Conservation (phyloP, 2,797 vertebrate genomes). For the Premnoplex brunnescens region DNA sequence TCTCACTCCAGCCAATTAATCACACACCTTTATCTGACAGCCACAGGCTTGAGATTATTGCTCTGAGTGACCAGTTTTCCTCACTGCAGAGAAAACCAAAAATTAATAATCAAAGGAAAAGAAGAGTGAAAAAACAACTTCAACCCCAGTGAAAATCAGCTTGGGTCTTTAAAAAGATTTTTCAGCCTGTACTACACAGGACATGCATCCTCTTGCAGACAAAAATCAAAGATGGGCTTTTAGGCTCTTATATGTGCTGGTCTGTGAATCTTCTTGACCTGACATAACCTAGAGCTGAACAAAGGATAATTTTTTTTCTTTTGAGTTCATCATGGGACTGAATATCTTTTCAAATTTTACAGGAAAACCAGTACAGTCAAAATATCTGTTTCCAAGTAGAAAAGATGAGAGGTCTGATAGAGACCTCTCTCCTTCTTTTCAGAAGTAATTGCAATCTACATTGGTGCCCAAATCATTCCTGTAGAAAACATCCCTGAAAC, state of each 20-base stretch:
- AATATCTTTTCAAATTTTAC: not conserved
- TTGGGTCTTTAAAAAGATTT: not conserved
- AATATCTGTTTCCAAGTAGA: not conserved
- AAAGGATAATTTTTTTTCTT: not conserved
- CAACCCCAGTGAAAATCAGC: not conserved
- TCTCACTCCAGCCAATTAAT: not conserved
- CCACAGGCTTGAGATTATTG: not conserved
- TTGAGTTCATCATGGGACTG: not conserved
- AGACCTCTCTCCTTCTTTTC: not conserved
- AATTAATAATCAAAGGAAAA: slow-evolving; percentile 19
- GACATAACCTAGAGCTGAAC: not conserved
- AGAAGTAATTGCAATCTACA: not conserved
- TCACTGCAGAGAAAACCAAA: not conserved
- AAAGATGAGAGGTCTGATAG: not conserved
- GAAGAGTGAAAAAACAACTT: not conserved
- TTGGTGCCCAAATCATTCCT: not conserved
- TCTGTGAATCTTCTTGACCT: not conserved
- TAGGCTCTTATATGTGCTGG: not conserved
- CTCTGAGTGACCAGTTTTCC: not conserved
- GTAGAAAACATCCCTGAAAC: not conserved
- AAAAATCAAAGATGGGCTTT: not conserved
- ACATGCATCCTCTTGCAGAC: not conserved
- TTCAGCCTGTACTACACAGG: not conserved
- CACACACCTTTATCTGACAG: slow-evolving; percentile 13
- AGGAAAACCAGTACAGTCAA: not conserved